Conservation (phyloP, 1,140 invertebrate genomes). For the Lamellibrachia luymesi region DNA sequence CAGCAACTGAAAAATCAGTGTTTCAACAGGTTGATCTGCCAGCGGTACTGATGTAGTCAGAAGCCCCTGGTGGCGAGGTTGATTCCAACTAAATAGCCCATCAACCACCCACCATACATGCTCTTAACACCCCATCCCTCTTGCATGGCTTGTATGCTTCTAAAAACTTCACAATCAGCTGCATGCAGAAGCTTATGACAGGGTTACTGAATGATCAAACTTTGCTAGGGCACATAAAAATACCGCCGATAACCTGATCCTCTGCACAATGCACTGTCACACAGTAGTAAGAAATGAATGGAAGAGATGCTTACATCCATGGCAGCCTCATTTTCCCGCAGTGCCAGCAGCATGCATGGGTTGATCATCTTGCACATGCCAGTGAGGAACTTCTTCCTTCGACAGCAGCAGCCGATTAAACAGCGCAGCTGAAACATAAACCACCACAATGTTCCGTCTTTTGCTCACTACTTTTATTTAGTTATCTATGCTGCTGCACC, state of each 20-base stretch:
- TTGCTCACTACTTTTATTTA: background rate
- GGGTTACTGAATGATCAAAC: background rate
- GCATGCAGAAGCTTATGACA: background rate
- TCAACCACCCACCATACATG: too few relatives aligned
- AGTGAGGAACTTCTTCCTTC: slow-evolving; percentile 74
- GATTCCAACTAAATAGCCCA: too few relatives aligned
- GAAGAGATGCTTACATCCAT: slow-evolving; percentile 51
- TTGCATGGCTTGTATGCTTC: background rate
- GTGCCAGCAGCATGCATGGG: slow-evolving; percentile 73
- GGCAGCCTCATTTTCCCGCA: slow-evolving; percentile 67
- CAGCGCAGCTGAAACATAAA: slow-evolving; percentile 65
- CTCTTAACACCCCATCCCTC: background rate
- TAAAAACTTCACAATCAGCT: background rate
- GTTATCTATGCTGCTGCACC: too few relatives aligned
- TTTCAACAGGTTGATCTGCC: too few relatives aligned
- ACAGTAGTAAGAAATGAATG: background rate
- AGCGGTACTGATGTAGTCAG: too few relatives aligned
- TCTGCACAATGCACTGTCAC: background rate
- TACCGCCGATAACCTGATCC: background rate
- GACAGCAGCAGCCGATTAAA: slow-evolving; percentile 74
- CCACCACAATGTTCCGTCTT: slow-evolving; percentile 15
- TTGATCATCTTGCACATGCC: slow-evolving; percentile 70
- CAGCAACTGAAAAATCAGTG: too few relatives aligned
- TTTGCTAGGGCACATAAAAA: background rate
- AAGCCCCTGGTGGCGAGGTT: too few relatives aligned